A percentile compares a stretch with the other conserved stretches of the same genome.
Conservation (phyloP, 2,113 vertebrate species). For the Anguilla rostrata region DNA sequence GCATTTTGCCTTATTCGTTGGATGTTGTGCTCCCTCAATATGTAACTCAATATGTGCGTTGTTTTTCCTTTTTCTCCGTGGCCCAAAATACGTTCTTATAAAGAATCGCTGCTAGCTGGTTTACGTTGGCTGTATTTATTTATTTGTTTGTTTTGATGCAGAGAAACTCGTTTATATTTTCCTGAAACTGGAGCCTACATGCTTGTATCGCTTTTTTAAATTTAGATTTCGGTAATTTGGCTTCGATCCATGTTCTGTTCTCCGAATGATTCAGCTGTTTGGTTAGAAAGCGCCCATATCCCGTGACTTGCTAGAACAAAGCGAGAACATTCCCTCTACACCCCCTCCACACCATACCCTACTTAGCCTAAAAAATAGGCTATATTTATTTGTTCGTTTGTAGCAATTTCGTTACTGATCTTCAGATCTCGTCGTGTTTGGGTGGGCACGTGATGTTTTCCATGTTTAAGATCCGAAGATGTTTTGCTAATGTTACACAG, state of each 20-base stretch:
- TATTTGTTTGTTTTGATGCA: neutral
- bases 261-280: slow-evolving; percentile 30
- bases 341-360: too few species aligned
- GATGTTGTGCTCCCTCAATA: neutral
- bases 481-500: neutral
- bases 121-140: neutral
- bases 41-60: neutral
- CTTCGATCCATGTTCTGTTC: slow-evolving; percentile 44
- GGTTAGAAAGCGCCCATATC: slow-evolving; percentile 13
- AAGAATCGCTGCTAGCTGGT: neutral
- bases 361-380: too few species aligned
- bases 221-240: slow-evolving; percentile 10
- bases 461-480: neutral
- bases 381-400: neutral
- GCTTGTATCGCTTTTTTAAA: slow-evolving; percentile 3
- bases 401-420: too few species aligned
- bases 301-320: slow-evolving; percentile 26
- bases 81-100: neutral
- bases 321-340: neutral
- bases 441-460: neutral
- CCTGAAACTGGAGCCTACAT: neutral
- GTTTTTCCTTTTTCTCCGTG: neutral
- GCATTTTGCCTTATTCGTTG: neutral
- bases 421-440: neutral
- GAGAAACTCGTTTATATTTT: neutral